Conservation (phyloP, 2,797 vertebrate genomes). For the Chrosomus eos region DNA sequence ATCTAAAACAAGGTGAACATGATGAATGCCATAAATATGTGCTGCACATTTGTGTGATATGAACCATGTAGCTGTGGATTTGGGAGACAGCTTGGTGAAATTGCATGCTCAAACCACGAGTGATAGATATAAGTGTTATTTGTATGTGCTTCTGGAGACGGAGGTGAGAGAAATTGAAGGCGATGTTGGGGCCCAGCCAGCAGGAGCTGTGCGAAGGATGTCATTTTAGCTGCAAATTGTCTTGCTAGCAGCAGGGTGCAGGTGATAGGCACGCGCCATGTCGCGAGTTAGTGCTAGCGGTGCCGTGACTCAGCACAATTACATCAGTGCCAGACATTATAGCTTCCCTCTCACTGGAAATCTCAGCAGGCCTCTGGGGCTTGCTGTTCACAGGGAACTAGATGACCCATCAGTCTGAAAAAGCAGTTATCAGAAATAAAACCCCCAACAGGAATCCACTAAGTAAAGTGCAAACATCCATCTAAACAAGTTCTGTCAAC, state of each 20-base stretch:
- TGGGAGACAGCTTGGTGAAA: slow-evolving; percentile 27
- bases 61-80: background rate
- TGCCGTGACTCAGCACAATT: slow-evolving; percentile 58
- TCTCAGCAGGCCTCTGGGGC: slow-evolving; percentile 1
- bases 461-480: background rate
- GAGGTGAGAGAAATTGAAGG: slow-evolving; percentile 41
- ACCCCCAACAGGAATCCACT: background rate
- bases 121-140: slow-evolving; percentile 32
- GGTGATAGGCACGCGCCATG: slow-evolving; percentile 37
- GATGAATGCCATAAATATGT: background rate
- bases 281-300: slow-evolving; percentile 10
- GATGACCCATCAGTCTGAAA: background rate
- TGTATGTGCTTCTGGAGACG: slow-evolving; percentile 34
- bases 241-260: slow-evolving; percentile 38
- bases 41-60: background rate
- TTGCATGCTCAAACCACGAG: background rate
- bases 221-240: slow-evolving; percentile 54
- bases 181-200: slow-evolving; percentile 37
- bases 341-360: slow-evolving; percentile 21
- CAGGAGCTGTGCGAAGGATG: slow-evolving; percentile 44
- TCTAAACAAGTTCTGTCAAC: background rate
- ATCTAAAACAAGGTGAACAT: background rate
- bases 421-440: background rate
- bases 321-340: slow-evolving; percentile 20
- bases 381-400: background rate